A percentile compares a stretch with the other conserved stretches of the same genome.
phyloP scores from a whole-genome alignment of 2,797 vertebrate species.

The Cyprinella venusta region DNA sequence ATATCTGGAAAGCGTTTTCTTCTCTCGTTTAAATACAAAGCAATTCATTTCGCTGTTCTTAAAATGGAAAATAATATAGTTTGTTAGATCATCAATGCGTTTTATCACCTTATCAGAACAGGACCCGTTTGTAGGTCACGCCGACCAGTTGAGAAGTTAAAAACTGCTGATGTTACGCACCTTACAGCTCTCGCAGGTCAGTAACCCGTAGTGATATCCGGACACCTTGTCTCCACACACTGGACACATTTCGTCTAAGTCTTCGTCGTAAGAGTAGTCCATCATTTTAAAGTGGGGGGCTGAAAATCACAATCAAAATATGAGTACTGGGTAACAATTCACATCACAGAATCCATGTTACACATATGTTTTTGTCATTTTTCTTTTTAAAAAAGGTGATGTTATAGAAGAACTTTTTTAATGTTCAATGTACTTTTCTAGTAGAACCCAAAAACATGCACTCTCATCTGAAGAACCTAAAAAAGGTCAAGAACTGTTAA shows the following conservation, averaged over 20 bases:
- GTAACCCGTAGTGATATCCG: constrained; percentile 97
- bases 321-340: not conserved
- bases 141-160: constrained; percentile 11
- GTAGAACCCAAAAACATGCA: not conserved
- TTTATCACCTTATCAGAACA: not conserved
- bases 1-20: not conserved
- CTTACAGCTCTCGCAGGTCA: constrained; percentile 99
- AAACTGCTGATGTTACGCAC: constrained; percentile 70
- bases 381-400: not conserved
- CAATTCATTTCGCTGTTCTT: not conserved
- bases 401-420: not conserved
- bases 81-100: not conserved
- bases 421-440: not conserved
- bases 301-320: constrained; percentile 64
- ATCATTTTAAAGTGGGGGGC: constrained; percentile 99
- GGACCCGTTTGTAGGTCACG: not conserved
- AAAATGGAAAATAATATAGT: not conserved
- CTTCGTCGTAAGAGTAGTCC: constrained; percentile 99
- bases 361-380: constrained; percentile 1
- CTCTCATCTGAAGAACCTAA: not conserved
- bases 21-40: not conserved
- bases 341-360: not conserved
- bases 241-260: constrained; percentile 97
- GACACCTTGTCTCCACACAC: constrained; percentile 99
- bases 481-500: not conserved